Conservation (phyloP, 2,113 vertebrate genomes). For the Mustela nigripes region DNA sequence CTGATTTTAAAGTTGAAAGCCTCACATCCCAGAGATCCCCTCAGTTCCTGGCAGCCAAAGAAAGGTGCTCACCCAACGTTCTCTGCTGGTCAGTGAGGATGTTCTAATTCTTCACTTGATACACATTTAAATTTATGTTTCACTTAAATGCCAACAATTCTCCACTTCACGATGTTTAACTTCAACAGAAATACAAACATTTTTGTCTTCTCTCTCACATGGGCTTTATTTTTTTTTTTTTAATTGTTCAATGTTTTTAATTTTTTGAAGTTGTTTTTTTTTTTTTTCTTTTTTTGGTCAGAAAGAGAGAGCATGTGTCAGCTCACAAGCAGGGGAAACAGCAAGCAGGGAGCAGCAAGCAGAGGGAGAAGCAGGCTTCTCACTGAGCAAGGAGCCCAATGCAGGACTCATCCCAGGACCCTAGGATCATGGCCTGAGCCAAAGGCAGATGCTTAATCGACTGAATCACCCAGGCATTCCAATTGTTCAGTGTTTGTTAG, state of each 20-base stretch:
- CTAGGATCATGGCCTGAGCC: background rate
- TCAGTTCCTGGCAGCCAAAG: background rate
- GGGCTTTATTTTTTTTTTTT: background rate
- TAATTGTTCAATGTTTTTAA: background rate
- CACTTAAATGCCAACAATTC: background rate
- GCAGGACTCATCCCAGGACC: background rate
- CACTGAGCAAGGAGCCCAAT: background rate
- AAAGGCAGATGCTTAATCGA: background rate
- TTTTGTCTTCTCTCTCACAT: slow-evolving; percentile 23
- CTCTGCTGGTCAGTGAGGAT: background rate
- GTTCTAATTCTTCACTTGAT: background rate
- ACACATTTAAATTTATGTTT: background rate
- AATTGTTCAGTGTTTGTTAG: background rate
- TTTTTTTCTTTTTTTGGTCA: too few species aligned
- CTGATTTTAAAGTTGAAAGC: slow-evolving; percentile 1
- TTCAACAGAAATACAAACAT: slow-evolving; percentile 55
- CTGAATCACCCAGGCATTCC: background rate
- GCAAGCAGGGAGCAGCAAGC: too few species aligned
- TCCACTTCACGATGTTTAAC: slow-evolving; percentile 23
- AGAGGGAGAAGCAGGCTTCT: background rate
- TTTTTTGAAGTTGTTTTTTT: background rate
- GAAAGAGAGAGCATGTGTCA: too few species aligned
- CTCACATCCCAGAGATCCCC: background rate
- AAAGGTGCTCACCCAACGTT: background rate
- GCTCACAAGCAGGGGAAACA: too few species aligned